Conservation (phyloP, 2,797 vertebrate species). For the Spatula versicolor region DNA sequence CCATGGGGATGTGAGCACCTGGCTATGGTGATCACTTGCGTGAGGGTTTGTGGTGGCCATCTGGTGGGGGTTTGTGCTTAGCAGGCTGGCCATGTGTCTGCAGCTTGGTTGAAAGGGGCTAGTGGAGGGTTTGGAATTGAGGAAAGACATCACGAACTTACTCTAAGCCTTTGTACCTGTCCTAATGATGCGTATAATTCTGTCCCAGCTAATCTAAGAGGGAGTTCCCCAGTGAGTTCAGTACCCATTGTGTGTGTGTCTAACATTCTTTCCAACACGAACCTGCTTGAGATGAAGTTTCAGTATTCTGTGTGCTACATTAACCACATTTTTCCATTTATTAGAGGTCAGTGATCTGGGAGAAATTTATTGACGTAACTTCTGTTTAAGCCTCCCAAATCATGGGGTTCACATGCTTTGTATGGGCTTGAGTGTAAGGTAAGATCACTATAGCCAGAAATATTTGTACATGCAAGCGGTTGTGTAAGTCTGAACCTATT, state of each 20-base stretch:
- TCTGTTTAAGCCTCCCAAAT: constrained; percentile 3
- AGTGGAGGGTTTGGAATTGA: background rate
- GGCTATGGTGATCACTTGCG: background rate
- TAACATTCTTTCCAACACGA: background rate
- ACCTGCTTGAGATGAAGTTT: background rate
- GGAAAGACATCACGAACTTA: background rate
- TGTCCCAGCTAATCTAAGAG: background rate
- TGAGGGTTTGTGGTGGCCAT: background rate
- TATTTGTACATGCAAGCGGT: background rate
- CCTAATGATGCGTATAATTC: background rate
- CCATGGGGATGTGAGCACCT: background rate
- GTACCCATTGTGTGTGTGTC: background rate
- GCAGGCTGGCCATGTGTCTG: background rate
- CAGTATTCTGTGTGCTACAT: background rate
- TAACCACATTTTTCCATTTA: background rate
- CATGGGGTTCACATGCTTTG: background rate
- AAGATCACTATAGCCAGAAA: background rate
- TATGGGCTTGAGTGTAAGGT: background rate
- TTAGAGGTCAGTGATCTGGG: background rate
- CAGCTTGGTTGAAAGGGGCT: background rate
- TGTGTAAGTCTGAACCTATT: background rate
- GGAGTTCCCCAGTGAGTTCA: background rate
- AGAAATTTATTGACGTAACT: background rate
- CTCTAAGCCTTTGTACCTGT: background rate
- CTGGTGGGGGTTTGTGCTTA: background rate